Conservation (phyloP, 2,888 invertebrate genomes). For the Eudemis profundana region DNA sequence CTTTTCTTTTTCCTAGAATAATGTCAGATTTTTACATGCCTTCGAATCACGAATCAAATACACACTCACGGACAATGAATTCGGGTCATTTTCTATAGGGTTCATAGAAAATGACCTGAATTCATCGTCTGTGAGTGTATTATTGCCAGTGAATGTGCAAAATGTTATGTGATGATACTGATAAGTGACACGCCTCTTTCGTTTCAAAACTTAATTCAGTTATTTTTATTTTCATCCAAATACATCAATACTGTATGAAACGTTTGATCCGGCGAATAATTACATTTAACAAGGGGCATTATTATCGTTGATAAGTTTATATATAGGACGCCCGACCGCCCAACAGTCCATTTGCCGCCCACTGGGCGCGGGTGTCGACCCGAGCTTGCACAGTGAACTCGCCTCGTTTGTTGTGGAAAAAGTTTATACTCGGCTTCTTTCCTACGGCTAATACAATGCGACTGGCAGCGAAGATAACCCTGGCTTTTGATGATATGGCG, state of each 20-base stretch:
- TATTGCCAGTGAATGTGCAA: no score
- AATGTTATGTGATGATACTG: no score
- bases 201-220: no score
- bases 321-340: slow-evolving; percentile 65
- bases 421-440: slow-evolving; percentile 31
- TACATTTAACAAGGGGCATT: slow-evolving; percentile 67
- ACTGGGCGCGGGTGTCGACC: slow-evolving; percentile 71
- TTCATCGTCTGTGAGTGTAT: no score
- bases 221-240: background rate
- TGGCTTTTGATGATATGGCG: background rate
- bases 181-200: no score
- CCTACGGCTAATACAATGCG: slow-evolving; percentile 24
- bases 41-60: no score
- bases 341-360: slow-evolving; percentile 74
- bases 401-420: slow-evolving; percentile 55
- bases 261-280: slow-evolving; percentile 65
- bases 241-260: background rate
- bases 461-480: slow-evolving; percentile 19
- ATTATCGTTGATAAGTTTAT: slow-evolving; percentile 73
- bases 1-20: no score
- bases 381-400: slow-evolving; percentile 61
- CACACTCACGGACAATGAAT: no score
- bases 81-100: no score
- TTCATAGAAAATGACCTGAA: no score
- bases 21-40: no score